Percentiles rank a stretch among this genome's conserved stretches.
phyloP scores from a whole-genome alignment of 1,140 invertebrate genomes.

The Drosophila quadrilineata region DNA sequence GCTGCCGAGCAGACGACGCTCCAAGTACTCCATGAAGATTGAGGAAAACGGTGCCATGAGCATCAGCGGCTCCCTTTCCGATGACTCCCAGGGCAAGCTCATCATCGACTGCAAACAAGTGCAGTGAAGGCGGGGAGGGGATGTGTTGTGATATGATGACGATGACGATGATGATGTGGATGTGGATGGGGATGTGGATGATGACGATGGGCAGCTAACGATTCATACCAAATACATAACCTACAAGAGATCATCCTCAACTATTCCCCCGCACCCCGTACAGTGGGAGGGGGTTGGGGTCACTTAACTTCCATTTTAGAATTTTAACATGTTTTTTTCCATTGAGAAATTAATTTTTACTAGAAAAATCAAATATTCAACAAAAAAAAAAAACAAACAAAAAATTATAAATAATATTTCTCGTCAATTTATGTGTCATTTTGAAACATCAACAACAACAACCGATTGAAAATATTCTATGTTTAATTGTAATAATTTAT shows the following conservation, averaged over 20 bases:
- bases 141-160: no score
- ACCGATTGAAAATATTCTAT: constrained; percentile 21
- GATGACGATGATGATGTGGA: no score
- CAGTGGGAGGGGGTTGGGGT: neutral
- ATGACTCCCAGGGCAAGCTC: constrained; percentile 73
- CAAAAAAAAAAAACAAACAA: neutral
- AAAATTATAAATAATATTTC: constrained; percentile 10
- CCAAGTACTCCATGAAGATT: constrained; percentile 71
- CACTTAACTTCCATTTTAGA: constrained; percentile 19
- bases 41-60: constrained; percentile 29
- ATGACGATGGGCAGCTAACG: no score
- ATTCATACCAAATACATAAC: constrained; percentile 60
- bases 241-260: no score
- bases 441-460: constrained; percentile 17
- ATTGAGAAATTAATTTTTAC: no score
- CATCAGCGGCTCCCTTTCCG: constrained; percentile 59
- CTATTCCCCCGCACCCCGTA: no score
- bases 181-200: no score
- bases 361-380: neutral
- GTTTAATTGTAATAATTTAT: constrained; percentile 52
- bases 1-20: constrained; percentile 77
- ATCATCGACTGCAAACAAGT: constrained; percentile 75
- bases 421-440: constrained; percentile 40
- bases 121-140: no score
- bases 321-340: constrained; percentile 3